phyloP scores from a whole-genome alignment of 2,113 vertebrate species.

The Cygnus buccinator region DNA sequence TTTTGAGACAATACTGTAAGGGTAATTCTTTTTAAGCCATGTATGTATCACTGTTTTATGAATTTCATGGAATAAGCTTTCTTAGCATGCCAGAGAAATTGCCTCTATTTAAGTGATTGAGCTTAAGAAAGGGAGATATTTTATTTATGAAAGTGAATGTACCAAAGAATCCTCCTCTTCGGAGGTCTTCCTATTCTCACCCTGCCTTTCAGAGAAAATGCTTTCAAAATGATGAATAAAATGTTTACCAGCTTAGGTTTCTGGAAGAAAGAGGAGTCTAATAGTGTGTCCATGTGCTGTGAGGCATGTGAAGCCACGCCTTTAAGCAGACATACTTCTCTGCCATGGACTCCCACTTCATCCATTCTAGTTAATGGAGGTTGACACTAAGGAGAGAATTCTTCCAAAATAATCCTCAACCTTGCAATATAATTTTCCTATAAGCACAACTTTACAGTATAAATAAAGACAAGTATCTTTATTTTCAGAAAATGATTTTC shows the following conservation, averaged over 20 bases:
- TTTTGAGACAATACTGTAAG: neutral
- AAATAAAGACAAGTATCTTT: neutral
- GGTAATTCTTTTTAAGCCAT: neutral
- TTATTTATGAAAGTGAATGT: neutral
- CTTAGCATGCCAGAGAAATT: neutral
- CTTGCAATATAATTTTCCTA: neutral
- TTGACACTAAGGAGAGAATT: neutral
- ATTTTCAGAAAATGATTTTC: neutral
- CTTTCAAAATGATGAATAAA: neutral
- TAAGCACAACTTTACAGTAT: neutral
- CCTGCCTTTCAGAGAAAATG: neutral
- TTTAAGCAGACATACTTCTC: neutral
- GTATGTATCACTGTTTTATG: neutral
- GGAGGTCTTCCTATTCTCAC: neutral
- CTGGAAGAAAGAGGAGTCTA: neutral
- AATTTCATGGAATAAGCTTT: neutral
- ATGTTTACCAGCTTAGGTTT: neutral
- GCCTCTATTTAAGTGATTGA: neutral
- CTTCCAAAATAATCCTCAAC: neutral
- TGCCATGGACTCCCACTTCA: neutral
- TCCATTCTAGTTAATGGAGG: neutral
- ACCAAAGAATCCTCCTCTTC: neutral
- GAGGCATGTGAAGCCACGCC: neutral
- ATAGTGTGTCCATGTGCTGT: neutral
- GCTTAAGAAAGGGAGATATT: neutral